Base-by-base conservation (phyloP, 2,888 invertebrate genomes). In the Zhengitettix transpicula region DNA sequence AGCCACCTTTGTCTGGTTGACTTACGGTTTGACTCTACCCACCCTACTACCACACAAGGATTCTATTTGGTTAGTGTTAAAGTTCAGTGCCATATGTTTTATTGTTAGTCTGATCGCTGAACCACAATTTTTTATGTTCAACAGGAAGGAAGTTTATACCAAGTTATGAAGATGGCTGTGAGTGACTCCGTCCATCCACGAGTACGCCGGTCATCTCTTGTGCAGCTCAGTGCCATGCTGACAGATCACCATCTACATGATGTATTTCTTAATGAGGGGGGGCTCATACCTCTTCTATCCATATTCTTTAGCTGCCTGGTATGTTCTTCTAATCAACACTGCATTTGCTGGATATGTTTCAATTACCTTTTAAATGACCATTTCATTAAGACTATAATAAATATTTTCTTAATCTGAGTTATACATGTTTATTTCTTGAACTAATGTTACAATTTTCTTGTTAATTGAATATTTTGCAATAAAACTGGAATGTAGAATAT, bases 221-320 rank as follows among this genome's bases (percentile, higher is more conserved):
- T 83, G 61, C 85, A 86, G 71, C 71, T 84, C 17, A 78, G 82
- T 40, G 82, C 84, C 1, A 79, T 85, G 78, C 70, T 84, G 68
- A 77, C 83, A 12, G 83, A 84, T 66, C 74, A 73, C 52, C 76
- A 80, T 17, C 67, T 81, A 44, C 85, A 85, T 65, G 77, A 79
- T 41, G 69, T 76, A 0, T 85, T 85, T 67, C 61, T 84, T 15
- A 76, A 78, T 56, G 73, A 75, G 56, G 75, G 78, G 61, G 85
- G 85, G 0, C 63, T 84, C 12, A 71, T 74, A 57, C 67, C 80
- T 54, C 67, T 80, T 44, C 66, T 75, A 40, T 72, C 78, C 56
- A 71, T 77, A 57, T 75, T 80, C 67, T 69, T 72, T 59, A 72
- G 70, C 62, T 72, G 77, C 3, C 65, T 73, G 66, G 73, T 73